Base-by-base conservation (phyloP, 2,888 invertebrate species). In the Hirtodrosophila cameraria region DNA sequence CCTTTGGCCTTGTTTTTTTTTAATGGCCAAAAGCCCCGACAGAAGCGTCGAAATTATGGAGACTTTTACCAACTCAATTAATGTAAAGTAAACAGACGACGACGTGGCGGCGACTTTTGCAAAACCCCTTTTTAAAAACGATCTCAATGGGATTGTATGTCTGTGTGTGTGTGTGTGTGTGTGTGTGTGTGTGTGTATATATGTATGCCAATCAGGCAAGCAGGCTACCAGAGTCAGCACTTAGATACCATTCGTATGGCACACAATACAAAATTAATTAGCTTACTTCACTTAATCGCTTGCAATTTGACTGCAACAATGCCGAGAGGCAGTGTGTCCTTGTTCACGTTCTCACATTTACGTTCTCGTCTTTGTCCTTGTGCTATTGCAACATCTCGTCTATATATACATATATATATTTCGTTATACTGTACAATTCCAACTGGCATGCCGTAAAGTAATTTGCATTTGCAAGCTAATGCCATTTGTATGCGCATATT, bases 401-500 rank as follows among this genome's bases (percentile, higher is more conserved):
- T n/a, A n/a, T n/a, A n/a, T n/a, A n/a, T n/a, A n/a, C n/a, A n/a
- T n/a, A n/a, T n/a, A n/a, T n/a, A 16, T 38, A 7, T 30, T 25
- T 42, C 36, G 12, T 25, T 43, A 25, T 50, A 39, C 54, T 43
- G 31, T 50, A 39, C 54, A 50, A 62, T 52, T 46, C 31, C 42
- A 31, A 35, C 62, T 72, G 73, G 25, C 54, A 65, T 76, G 67
- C 63, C 78, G 70, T 81, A 86, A 86, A 86, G 86, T 77, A 86
- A 81, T 81, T 86, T 86, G 84, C 85, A 81, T 84, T 81, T 84
- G n/a, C 69, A 38, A 66, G 84, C 80, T 86, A 87, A 83, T 83
- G 80, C 86, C 87, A 83, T 83, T 83, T 87, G 83, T 86, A 87
- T 83, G 83, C 83, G 84, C 85, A 81, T 86, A 81, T 84, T 81